phyloP scores from a whole-genome alignment of 2,797 vertebrate genomes.

The Phylloscopus collybita region DNA sequence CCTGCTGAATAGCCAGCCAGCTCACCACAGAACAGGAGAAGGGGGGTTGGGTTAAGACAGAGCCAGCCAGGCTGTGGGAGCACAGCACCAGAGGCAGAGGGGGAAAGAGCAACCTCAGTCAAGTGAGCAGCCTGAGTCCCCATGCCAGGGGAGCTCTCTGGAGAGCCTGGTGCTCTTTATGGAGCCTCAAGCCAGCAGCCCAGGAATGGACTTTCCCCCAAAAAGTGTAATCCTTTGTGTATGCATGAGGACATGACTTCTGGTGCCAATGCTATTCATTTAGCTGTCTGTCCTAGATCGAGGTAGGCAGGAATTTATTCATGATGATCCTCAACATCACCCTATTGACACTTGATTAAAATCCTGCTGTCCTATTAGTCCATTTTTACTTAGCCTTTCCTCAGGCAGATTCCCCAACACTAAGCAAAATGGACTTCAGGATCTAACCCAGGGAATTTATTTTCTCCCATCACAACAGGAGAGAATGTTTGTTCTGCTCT shows the following conservation, averaged over 20 bases:
- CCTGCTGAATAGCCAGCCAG: background rate
- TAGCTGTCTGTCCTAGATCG: background rate
- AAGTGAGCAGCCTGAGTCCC: background rate
- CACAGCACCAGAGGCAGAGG: fast-evolving
- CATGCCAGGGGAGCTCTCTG: background rate
- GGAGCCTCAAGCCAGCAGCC: background rate
- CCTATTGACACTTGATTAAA: background rate
- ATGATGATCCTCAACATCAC: background rate
- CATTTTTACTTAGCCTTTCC: background rate
- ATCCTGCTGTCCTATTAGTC: background rate
- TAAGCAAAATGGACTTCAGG: background rate
- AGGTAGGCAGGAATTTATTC: background rate
- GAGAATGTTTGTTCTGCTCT: background rate
- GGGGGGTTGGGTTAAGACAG: background rate
- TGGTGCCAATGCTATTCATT: background rate
- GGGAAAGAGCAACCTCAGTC: fast-evolving
- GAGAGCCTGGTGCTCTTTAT: background rate
- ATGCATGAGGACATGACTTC: background rate
- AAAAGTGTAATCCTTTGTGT: fast-evolving
- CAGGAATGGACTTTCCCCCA: background rate
- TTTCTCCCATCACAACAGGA: background rate
- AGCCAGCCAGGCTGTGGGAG: too few relatives aligned
- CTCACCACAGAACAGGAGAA: background rate
- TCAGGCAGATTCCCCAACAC: background rate
- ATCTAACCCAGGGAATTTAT: background rate